Conservation (phyloP, 2,888 invertebrate species). For the Bellardia bayeri region DNA sequence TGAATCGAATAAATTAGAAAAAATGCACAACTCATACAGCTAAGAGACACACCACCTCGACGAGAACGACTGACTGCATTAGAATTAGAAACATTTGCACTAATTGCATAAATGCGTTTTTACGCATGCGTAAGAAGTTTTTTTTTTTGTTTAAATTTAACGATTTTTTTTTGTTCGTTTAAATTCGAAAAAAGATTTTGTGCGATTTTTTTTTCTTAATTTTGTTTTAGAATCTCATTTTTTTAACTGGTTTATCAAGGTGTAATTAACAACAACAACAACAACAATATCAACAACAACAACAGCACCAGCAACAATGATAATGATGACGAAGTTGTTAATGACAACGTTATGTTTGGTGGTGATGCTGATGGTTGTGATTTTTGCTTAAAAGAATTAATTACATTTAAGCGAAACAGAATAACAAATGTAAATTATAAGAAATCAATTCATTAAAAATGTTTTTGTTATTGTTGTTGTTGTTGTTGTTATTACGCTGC, state of each 20-base stretch:
- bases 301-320: constrained; percentile 17
- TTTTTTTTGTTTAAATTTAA: constrained; percentile 19
- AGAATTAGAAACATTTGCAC: constrained; percentile 67
- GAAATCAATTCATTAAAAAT: constrained; percentile 16
- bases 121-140: constrained; percentile 63
- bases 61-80: constrained; percentile 17
- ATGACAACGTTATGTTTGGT: constrained; percentile 19
- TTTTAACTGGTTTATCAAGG: constrained; percentile 67
- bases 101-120: constrained; percentile 71
- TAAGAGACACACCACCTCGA: background rate
- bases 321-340: constrained; percentile 47
- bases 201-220: constrained; percentile 8
- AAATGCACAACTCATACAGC: constrained; percentile 8
- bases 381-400: background rate
- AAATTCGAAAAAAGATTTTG: constrained; percentile 47
- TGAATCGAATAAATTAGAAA: constrained; percentile 67
- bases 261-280: constrained; percentile 64
- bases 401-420: constrained; percentile 4
- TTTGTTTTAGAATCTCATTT: constrained; percentile 62
- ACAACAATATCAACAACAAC: constrained; percentile 46
- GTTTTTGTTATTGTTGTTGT: background rate
- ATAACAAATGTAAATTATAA: background rate
- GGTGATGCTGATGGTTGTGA: constrained; percentile 31
- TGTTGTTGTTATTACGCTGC: background rate
- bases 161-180: constrained; percentile 36